Conservation (phyloP, 2,113 vertebrate species). For the Phalacrocorax carbo region DNA sequence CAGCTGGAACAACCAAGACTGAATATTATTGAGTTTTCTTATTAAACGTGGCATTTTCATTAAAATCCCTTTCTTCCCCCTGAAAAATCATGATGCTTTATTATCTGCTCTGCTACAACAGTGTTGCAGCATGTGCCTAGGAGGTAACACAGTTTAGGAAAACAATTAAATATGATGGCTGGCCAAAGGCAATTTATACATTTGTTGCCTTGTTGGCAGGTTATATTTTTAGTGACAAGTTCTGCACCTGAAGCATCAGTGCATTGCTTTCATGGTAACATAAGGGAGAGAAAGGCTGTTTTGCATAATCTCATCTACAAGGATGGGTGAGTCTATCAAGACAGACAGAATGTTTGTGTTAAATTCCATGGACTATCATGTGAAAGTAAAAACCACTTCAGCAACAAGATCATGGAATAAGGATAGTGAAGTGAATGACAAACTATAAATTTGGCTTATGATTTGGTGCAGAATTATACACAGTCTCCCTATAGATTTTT, state of each 20-base stretch:
- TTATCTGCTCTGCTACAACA: constrained; percentile 42
- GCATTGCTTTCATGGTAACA: not conserved
- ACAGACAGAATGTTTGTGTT: not conserved
- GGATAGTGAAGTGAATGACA: not conserved
- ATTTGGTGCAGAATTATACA: not conserved
- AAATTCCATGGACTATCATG: not conserved
- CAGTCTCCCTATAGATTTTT: not conserved
- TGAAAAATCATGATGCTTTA: constrained; percentile 52
- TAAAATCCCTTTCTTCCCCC: constrained; percentile 46
- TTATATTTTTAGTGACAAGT: constrained; percentile 36
- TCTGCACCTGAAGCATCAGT: constrained; percentile 35
- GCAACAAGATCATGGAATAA: not conserved
- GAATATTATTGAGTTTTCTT: constrained; percentile 63
- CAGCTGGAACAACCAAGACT: constrained; percentile 42
- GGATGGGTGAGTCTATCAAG: not conserved
- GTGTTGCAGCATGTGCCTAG: constrained; percentile 29
- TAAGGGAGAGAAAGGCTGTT: not conserved
- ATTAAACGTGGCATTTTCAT: constrained; percentile 77
- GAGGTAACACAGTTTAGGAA: constrained; percentile 64
- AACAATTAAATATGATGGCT: constrained; percentile 63
- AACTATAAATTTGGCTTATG: not conserved
- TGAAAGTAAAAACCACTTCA: not conserved
- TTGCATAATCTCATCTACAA: not conserved
- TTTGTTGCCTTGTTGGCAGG: constrained; percentile 20
- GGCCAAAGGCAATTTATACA: constrained; percentile 56